These are phyloP conservation scores for Anorthoa munda DNA, from an alignment of 2,888 invertebrate genomes.

Conservation along the genomic window DNA sequence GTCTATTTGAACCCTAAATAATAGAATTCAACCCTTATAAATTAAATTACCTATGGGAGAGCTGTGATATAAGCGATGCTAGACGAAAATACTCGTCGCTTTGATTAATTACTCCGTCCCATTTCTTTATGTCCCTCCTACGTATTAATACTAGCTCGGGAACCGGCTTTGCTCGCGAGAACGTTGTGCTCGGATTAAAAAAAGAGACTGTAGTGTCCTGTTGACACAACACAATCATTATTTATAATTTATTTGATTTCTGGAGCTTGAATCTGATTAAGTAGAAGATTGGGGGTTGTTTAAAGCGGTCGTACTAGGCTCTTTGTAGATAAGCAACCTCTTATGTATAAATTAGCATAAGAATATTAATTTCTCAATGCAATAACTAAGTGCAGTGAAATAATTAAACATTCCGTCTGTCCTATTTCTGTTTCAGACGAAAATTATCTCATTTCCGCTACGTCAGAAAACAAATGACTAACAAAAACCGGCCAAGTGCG, in stretches of 20 bases:
- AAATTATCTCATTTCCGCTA: conserved; percentile 16
- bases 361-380: no score
- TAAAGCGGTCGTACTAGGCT: not conserved
- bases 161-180: conserved; percentile 38
- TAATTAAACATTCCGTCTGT: not conserved
- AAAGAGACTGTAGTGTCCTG: conserved; percentile 30
- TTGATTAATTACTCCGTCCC: conserved; percentile 57
- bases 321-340: not conserved
- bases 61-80: conserved; percentile 29
- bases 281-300: not conserved
- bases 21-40: conserved; percentile 49
- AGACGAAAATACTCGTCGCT: conserved; percentile 42
- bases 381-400: not conserved
- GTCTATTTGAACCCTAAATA: conserved; percentile 22
- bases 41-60: conserved; percentile 43
- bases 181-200: conserved; percentile 27
- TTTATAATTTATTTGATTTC: conserved; percentile 35
- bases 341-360: not conserved
- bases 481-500: no score
- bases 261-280: not conserved
- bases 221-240: conserved; percentile 44
- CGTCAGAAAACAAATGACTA: conserved; percentile 1
- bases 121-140: conserved; percentile 52
- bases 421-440: conserved; percentile 3
- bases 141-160: conserved; percentile 32